phyloP scores from a whole-genome alignment of 2,797 vertebrate genomes.

The Artibeus jamaicensis region DNA sequence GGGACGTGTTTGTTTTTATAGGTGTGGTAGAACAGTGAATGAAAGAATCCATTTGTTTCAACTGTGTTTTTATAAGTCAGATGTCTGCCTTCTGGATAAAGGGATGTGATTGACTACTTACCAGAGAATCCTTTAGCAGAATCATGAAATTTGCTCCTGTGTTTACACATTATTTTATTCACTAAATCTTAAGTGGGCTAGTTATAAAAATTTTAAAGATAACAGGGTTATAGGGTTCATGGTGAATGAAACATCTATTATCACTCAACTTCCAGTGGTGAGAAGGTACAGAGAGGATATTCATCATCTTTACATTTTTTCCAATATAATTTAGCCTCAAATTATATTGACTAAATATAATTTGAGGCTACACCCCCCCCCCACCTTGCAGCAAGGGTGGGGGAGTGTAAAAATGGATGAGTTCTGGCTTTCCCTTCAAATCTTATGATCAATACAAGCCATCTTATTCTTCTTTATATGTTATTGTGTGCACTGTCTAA shows the following conservation, averaged over 20 bases:
- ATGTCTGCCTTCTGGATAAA: slow-evolving; percentile 5
- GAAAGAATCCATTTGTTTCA: slow-evolving; percentile 27
- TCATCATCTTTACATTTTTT: slow-evolving; percentile 33
- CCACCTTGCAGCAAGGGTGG: no score
- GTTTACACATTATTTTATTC: slow-evolving; percentile 38
- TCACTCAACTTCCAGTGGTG: background rate
- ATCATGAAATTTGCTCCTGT: slow-evolving; percentile 24
- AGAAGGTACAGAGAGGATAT: background rate
- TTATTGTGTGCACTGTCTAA: background rate
- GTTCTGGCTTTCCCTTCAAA: background rate
- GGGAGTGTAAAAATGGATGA: background rate
- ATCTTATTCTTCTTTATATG: background rate
- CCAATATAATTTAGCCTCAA: slow-evolving; percentile 19
- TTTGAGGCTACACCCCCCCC: no score
- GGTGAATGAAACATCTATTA: background rate
- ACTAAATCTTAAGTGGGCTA: background rate
- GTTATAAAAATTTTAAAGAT: slow-evolving; percentile 31
- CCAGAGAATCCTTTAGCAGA: slow-evolving; percentile 29
- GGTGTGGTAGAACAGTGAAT: slow-evolving; percentile 59
- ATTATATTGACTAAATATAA: no score
- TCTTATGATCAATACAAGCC: slow-evolving; percentile 10
- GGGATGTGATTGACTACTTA: slow-evolving; percentile 18
- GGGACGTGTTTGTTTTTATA: slow-evolving; percentile 62
- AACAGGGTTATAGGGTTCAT: background rate
- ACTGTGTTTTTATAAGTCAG: slow-evolving; percentile 37